Conservation (phyloP, 2,888 invertebrate genomes). For the Ametastegia equiseti region DNA sequence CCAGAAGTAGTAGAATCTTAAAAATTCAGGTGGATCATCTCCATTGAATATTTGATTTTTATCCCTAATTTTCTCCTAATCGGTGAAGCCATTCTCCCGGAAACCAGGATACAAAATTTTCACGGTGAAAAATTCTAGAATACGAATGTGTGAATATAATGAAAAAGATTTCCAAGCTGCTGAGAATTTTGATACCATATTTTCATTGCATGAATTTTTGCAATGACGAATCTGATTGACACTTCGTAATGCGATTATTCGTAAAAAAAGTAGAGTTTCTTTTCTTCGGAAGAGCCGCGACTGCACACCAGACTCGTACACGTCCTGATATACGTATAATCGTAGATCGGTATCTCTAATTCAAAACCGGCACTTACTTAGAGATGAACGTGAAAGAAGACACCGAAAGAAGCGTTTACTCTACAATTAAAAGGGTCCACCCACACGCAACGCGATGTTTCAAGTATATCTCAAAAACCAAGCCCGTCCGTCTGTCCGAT, state of each 20-base stretch:
- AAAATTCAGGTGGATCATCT: background rate
- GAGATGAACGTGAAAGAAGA: constrained; percentile 32
- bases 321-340: constrained; percentile 29
- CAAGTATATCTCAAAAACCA: constrained; percentile 28
- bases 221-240: no score
- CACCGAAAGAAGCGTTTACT: constrained; percentile 39
- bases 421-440: constrained; percentile 60
- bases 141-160: no score
- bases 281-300: background rate
- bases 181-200: no score
- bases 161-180: no score
- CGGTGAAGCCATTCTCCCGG: no score
- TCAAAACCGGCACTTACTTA: constrained; percentile 65
- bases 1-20: no score
- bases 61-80: no score
- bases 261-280: background rate
- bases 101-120: no score
- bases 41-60: background rate
- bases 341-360: constrained; percentile 39
- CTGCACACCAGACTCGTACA: no score
- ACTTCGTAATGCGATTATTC: no score
- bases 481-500: constrained; percentile 41
- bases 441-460: constrained; percentile 55
- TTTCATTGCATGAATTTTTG: no score
- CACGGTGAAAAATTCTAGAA: no score